A percentile compares a stretch with the other conserved stretches of the same genome.
phyloP scores from a whole-genome alignment of 2,113 vertebrate species.

The Notothenia rossii region DNA sequence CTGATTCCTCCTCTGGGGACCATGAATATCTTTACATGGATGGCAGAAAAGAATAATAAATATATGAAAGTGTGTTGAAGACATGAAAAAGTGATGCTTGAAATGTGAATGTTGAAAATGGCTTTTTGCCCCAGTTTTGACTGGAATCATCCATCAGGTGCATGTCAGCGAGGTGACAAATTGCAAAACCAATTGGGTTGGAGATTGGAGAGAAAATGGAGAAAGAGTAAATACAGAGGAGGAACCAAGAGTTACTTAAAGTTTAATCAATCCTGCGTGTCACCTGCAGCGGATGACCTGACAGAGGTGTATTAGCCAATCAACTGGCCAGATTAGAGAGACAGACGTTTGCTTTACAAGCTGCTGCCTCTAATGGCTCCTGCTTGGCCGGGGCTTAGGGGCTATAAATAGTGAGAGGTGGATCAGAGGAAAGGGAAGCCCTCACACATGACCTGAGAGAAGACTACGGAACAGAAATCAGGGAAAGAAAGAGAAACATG shows the following conservation, averaged over 20 bases:
- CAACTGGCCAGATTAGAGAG: constrained; percentile 56
- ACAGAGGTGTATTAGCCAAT: constrained; percentile 53
- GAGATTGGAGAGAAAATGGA: constrained; percentile 3
- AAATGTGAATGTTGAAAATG: constrained; percentile 27
- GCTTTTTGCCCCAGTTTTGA: background rate
- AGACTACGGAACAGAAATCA: constrained; percentile 21
- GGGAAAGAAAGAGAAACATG: background rate
- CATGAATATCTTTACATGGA: too few species aligned
- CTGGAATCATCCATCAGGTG: constrained; percentile 33
- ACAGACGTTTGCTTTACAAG: constrained; percentile 52
- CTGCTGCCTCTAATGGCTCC: constrained; percentile 18
- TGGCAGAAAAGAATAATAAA: background rate
- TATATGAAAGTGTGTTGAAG: background rate
- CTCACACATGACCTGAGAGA: constrained; percentile 16
- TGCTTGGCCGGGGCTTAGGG: constrained; percentile 37
- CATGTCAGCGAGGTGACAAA: constrained; percentile 21
- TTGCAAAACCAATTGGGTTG: background rate
- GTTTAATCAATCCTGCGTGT: constrained; percentile 35
- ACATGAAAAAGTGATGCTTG: constrained; percentile 10
- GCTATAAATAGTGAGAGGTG: constrained; percentile 57
- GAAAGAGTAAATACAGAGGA: background rate
- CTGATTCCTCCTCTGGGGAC: too few species aligned
- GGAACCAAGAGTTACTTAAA: constrained; percentile 26
- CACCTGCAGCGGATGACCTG: constrained; percentile 24
- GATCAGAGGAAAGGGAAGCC: constrained; percentile 49